Base-by-base conservation (phyloP, 2,113 vertebrate genomes). In the Ageneiosus marmoratus region DNA sequence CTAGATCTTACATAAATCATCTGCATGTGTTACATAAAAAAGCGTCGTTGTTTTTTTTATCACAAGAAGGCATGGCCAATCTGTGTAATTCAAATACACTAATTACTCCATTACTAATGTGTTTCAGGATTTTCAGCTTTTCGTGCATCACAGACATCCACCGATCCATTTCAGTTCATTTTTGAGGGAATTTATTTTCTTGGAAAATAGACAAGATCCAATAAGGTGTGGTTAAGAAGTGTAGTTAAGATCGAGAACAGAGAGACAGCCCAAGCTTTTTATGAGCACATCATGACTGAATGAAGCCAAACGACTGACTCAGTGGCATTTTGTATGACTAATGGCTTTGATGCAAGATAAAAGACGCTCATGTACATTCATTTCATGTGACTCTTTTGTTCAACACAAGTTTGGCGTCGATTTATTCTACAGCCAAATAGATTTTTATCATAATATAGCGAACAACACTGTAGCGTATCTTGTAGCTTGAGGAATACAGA, bases 321-420 rank as follows among this genome's bases (percentile, higher is more conserved):
- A 69, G 6, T 55, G 60, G 62, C 41, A 69, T 60, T 56, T 60
- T 37, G 63, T 41, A 83, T 78, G 82, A 83, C 74, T 83, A 83
- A 83, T 77, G 6, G 65, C 41, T 69, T 58, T 72, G 62, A 83
- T 78, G 37, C 27, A 27, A 50, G 63, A 83, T 79, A 83, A 83
- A 83, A 60, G 75, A 0, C 27, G 2, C 41, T 70, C 27, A 10
- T 70, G 72, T 56, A 78, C 10, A n/a, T 56, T 77, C 44, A 51
- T 11, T 70, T 78, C 51, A 16, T 56, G 48, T 55, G 67, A 69
- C 62, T 77, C 22, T n/a, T 69, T 55, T 77, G 74, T 67, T 16
- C n/a, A 24, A 5, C 48, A 27, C 53, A 69, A 67, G 16, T 55
- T 76, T 76, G 73, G 18, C 44, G 34, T 79, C 44, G 2, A 34